Percentiles rank a stretch among this genome's conserved stretches.
Conservation (phyloP, 1,140 invertebrate species). For the Drosophila tsacasi region DNA sequence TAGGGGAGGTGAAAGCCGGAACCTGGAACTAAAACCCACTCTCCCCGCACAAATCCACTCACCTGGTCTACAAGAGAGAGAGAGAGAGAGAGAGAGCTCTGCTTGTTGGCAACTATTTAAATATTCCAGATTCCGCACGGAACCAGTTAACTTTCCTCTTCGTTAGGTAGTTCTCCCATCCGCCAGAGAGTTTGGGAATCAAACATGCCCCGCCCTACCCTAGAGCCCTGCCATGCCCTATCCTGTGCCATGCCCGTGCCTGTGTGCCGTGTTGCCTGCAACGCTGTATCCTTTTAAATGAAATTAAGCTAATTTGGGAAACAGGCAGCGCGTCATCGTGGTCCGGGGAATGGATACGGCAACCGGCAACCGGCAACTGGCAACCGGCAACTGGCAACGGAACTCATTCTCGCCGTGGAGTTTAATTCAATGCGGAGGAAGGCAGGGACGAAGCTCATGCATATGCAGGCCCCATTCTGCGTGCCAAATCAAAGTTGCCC, state of each 20-base stretch:
- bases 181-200: slow-evolving; percentile 3
- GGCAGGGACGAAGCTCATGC: slow-evolving; percentile 33
- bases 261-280: slow-evolving; percentile 22
- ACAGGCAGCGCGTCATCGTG: slow-evolving; percentile 58
- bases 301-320: slow-evolving; percentile 82
- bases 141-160: slow-evolving; percentile 46
- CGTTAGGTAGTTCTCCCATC: slow-evolving; percentile 15
- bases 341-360: slow-evolving; percentile 22
- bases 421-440: slow-evolving; percentile 53
- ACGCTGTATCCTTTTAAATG: slow-evolving; percentile 76
- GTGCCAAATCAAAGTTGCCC: slow-evolving; percentile 58
- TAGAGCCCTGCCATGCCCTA: not conserved
- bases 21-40: not conserved
- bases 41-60: slow-evolving; percentile 18
- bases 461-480: slow-evolving; percentile 40
- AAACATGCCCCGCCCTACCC: slow-evolving; percentile 17
- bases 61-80: not conserved
- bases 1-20: not conserved
- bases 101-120: slow-evolving; percentile 36
- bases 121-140: slow-evolving; percentile 40
- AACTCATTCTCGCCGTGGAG: slow-evolving; percentile 51
- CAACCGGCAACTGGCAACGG: slow-evolving; percentile 22
- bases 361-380: slow-evolving; percentile 9
- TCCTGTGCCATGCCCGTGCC: not conserved
- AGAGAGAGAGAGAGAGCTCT: slow-evolving; percentile 3